phyloP scores from a whole-genome alignment of 2,888 invertebrate species.

The Pedicia rivosa region DNA sequence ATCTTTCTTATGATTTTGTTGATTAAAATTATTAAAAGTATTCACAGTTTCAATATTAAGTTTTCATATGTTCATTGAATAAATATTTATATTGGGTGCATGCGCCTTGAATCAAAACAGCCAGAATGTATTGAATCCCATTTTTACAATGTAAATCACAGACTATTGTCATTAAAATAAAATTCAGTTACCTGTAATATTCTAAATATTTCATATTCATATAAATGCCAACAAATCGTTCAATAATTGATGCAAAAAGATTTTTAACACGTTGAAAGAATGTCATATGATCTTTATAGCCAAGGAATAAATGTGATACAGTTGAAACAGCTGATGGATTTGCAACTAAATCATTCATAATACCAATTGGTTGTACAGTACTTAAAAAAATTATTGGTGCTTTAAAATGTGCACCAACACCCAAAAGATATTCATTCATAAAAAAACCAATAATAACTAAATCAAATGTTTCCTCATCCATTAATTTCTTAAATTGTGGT shows the following conservation, averaged over 20 bases:
- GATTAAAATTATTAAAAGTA: no score
- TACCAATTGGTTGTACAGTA: conserved; percentile 18
- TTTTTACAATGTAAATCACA: no score
- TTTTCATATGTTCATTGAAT: no score
- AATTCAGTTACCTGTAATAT: background rate
- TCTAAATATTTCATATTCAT: background rate
- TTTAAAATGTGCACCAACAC: conserved; percentile 22
- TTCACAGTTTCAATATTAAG: no score
- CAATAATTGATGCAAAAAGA: conserved; percentile 4
- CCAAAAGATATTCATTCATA: conserved; percentile 23
- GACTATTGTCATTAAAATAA: background rate
- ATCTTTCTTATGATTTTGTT: no score
- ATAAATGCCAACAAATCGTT: background rate
- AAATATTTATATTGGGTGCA: no score
- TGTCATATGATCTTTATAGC: conserved; percentile 11
- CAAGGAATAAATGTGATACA: conserved; percentile 15
- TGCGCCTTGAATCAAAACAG: background rate
- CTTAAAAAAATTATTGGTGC: conserved; percentile 20
- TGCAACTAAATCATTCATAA: conserved; percentile 18
- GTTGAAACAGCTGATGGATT: conserved; percentile 19
- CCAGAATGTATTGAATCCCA: no score
- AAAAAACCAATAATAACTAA: conserved; percentile 21
- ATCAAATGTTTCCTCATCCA: conserved; percentile 18
- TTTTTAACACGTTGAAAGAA: conserved; percentile 17
- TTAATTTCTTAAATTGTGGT: conserved; percentile 13